Percentiles rank a stretch among this genome's conserved stretches.
phyloP scores from a whole-genome alignment of 2,888 invertebrate genomes.

The Stegana nigrithorax region DNA sequence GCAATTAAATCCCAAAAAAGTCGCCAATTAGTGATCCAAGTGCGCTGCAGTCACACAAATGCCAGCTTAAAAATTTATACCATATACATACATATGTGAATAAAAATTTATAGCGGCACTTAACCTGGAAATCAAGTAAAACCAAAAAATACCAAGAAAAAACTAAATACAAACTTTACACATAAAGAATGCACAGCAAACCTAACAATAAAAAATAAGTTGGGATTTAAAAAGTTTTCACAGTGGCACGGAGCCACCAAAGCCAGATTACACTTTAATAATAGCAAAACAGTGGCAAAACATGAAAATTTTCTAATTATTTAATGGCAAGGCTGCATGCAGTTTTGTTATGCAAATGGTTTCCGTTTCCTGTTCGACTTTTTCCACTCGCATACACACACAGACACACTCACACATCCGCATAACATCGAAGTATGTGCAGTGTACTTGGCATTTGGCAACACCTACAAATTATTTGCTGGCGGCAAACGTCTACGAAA shows the following conservation, averaged over 20 bases:
- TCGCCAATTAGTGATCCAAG: constrained; percentile 13
- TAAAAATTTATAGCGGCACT: constrained; percentile 23
- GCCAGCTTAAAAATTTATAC: no score
- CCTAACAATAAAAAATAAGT: not conserved
- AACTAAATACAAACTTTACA: no score
- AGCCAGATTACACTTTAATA: constrained; percentile 56
- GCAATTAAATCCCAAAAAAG: no score
- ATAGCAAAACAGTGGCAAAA: constrained; percentile 40
- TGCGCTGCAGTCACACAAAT: not conserved
- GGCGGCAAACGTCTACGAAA: no score
- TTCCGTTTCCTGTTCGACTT: constrained; percentile 28
- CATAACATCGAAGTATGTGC: no score
- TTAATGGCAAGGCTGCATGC: constrained; percentile 55
- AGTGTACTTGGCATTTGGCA: constrained; percentile 9
- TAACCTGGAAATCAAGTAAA: constrained; percentile 28
- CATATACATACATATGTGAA: no score
- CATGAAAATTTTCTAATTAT: constrained; percentile 55
- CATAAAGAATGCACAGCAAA: not conserved
- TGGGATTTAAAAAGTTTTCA: constrained; percentile 25
- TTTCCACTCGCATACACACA: not conserved
- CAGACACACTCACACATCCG: no score
- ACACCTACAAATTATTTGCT: constrained; percentile 15
- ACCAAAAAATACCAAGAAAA: no score
- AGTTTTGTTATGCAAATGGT: constrained; percentile 59
- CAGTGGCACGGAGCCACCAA: constrained; percentile 35